Conservation (phyloP, 2,888 invertebrate genomes). For the Bimastos eiseni region DNA sequence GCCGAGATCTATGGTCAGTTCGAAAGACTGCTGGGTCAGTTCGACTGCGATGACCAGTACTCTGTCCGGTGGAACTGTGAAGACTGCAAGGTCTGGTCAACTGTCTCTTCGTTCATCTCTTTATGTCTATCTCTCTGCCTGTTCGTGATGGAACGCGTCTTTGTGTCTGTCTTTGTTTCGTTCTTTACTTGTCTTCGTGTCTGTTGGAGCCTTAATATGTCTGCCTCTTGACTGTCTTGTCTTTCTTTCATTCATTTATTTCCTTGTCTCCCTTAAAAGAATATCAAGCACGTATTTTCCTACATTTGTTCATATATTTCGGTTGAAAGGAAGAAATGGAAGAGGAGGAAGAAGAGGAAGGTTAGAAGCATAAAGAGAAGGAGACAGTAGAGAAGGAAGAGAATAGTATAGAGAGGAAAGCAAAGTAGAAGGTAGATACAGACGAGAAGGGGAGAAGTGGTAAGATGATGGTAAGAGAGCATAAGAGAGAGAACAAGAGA, state of each 20-base stretch:
- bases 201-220: no score
- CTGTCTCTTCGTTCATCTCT: not conserved
- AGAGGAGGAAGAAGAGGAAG: not conserved
- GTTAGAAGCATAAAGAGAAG: not conserved
- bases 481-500: not conserved
- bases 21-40: not conserved
- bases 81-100: conserved; percentile 3
- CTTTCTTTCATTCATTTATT: not conserved
- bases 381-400: no score
- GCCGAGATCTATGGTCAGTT: conserved; percentile 1
- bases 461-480: not conserved
- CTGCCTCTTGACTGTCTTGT: not conserved
- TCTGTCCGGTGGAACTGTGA: conserved; percentile 10
- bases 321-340: not conserved
- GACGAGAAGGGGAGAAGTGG: not conserved
- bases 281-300: not conserved
- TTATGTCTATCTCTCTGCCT: not conserved
- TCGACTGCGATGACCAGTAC: conserved; percentile 19
- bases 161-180: not conserved
- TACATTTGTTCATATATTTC: not conserved
- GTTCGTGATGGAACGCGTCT: not conserved
- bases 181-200: not conserved
- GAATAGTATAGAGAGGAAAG: no score
- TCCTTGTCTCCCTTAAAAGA: not conserved
- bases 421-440: not conserved